These are phyloP conservation scores for Chauna torquata DNA, from an alignment of 2,113 vertebrate genomes.

Conservation along the genomic window DNA sequence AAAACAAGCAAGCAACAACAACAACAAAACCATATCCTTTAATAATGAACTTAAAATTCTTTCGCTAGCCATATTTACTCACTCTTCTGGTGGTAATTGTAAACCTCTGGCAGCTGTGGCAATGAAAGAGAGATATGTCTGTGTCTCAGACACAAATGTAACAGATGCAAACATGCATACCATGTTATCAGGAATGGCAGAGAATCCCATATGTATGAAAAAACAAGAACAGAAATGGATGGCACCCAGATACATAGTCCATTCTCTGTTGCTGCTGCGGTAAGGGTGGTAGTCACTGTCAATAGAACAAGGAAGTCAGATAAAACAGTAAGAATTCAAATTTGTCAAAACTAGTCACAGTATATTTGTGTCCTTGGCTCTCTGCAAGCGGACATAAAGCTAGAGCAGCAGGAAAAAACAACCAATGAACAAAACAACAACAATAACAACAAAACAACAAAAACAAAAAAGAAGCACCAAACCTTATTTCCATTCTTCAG, in stretches of 20 bases:
- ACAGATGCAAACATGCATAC: background rate
- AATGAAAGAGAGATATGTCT: background rate
- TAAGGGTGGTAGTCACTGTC: background rate
- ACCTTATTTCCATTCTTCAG: background rate
- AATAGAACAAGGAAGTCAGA: background rate
- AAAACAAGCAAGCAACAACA: background rate
- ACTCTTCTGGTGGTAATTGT: background rate
- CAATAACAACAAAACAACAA: background rate
- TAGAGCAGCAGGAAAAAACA: background rate
- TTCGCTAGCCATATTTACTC: background rate
- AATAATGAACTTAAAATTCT: background rate
- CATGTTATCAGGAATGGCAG: background rate
- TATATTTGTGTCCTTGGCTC: background rate
- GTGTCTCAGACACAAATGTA: background rate
- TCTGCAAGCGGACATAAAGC: background rate
- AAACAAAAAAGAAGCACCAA: background rate
- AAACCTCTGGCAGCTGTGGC: background rate
- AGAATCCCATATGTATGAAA: background rate
- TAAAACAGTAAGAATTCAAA: background rate
- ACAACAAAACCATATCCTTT: background rate
- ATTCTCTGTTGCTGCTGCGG: background rate
- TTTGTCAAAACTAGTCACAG: background rate
- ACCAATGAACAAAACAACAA: too few relatives aligned
- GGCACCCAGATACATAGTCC: background rate
- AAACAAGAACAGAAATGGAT: background rate